These are phyloP conservation scores for Rutilus rutilus DNA, from an alignment of 2,113 vertebrate genomes.

Conservation along the genomic window DNA sequence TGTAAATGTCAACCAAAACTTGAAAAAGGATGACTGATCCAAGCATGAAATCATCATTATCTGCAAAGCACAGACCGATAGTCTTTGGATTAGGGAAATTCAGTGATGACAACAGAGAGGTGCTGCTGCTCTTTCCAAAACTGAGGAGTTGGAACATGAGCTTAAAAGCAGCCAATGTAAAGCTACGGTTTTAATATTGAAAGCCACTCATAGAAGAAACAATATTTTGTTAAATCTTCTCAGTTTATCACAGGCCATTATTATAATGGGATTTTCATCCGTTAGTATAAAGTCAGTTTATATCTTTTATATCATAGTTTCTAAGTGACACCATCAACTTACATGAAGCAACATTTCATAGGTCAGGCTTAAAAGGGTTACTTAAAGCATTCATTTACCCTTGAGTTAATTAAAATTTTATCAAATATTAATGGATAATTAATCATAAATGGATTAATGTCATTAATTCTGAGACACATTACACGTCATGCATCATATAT, in stretches of 20 bases:
- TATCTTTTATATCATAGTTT: not conserved
- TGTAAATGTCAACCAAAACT: slow-evolving; percentile 52
- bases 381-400: slow-evolving; percentile 36
- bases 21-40: slow-evolving; percentile 44
- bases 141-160: slow-evolving; percentile 4
- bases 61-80: slow-evolving; percentile 38
- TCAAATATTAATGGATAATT: slow-evolving; percentile 51
- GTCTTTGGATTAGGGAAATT: slow-evolving; percentile 40
- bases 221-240: not conserved
- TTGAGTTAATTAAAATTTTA: slow-evolving; percentile 47
- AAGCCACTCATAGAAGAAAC: not conserved
- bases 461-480: slow-evolving; percentile 35
- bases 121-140: slow-evolving; percentile 15
- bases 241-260: not conserved
- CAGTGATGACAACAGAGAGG: slow-evolving; percentile 18
- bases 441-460: slow-evolving; percentile 34
- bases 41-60: slow-evolving; percentile 56
- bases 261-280: not conserved
- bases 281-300: slow-evolving; percentile 2
- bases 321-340: slow-evolving; percentile 3
- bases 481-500: slow-evolving; percentile 32
- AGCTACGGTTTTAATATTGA: not conserved
- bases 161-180: slow-evolving; percentile 11
- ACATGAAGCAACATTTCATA: not conserved
- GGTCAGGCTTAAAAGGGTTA: slow-evolving; percentile 17